Percentiles rank a stretch among this genome's conserved stretches.
Evolutionary conservation across 2,113 vertebrate genomes (phyloP).

Genomic region (Aptenodytes forsteri): DNA sequence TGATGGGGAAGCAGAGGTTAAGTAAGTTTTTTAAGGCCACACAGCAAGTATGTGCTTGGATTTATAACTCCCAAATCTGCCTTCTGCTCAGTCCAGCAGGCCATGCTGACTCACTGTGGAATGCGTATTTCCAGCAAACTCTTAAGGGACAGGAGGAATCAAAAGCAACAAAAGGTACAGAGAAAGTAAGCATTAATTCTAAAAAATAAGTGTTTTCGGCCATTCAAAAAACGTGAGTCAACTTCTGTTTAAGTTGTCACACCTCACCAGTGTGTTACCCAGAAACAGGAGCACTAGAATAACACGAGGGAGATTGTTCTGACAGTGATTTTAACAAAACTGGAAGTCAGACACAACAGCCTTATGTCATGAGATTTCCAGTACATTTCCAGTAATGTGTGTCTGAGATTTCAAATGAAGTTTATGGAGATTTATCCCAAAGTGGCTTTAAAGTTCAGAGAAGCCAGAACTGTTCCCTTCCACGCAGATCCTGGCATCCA

Average conservation of each 20-base stretch:
- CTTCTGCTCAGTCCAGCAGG: slow-evolving; percentile 16
- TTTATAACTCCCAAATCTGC: slow-evolving; percentile 16
- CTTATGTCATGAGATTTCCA: neutral
- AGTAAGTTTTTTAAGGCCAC: slow-evolving; percentile 21
- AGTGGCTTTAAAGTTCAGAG: neutral
- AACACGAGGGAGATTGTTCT: neutral
- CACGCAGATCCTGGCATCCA: neutral
- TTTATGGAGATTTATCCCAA: neutral
- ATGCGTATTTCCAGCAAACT: neutral
- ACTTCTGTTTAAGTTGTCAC: neutral
- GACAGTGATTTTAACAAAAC: neutral
- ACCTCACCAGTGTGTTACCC: neutral
- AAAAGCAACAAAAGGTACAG: slow-evolving; percentile 22
- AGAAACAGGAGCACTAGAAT: neutral
- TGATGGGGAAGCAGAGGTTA: slow-evolving; percentile 1
- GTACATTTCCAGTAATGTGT: neutral
- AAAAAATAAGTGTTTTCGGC: neutral
- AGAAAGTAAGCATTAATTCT: neutral
- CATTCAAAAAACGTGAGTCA: neutral
- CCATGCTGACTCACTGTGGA: slow-evolving; percentile 52
- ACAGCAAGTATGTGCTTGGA: slow-evolving; percentile 9
- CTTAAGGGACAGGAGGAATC: slow-evolving; percentile 1
- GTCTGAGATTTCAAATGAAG: neutral
- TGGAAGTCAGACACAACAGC: neutral
- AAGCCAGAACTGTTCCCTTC: neutral